These are phyloP conservation scores for Drosophila sp. DNA, from an alignment of 1,140 invertebrate genomes.

Conservation along the genomic window DNA sequence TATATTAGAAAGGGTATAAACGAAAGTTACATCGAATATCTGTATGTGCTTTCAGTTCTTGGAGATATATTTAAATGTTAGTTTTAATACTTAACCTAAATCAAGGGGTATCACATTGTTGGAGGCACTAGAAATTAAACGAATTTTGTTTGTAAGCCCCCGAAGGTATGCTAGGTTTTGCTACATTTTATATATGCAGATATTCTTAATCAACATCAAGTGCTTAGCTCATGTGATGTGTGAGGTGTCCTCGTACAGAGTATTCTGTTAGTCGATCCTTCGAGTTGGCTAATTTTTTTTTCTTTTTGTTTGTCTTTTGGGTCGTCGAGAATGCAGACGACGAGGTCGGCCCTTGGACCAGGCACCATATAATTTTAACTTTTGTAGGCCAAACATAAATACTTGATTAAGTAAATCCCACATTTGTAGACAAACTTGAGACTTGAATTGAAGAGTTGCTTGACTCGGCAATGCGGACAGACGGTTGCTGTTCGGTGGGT, in stretches of 20 bases:
- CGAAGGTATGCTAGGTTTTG: too few species aligned
- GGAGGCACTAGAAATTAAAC: too few species aligned
- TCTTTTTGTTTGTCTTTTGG: slow-evolving; percentile 56
- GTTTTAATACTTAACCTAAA: too few species aligned
- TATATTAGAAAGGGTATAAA: background rate
- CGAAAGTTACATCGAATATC: too few species aligned
- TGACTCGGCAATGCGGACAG: background rate
- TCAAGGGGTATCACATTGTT: too few species aligned
- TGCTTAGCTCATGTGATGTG: too few species aligned
- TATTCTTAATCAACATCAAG: too few species aligned
- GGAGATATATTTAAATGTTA: too few species aligned
- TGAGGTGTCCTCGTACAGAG: slow-evolving; percentile 8
- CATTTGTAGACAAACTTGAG: slow-evolving; percentile 66
- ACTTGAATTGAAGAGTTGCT: slow-evolving; percentile 22
- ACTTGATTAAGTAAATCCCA: slow-evolving; percentile 72
- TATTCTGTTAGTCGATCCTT: slow-evolving; percentile 4
- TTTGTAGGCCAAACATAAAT: slow-evolving; percentile 71
- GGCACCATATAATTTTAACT: slow-evolving; percentile 66
- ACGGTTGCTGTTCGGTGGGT: background rate
- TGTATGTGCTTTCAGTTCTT: too few species aligned
- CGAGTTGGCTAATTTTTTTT: slow-evolving; percentile 7
- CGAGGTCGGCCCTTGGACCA: slow-evolving; percentile 28
- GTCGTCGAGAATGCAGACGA: slow-evolving; percentile 3
- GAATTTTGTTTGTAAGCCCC: too few species aligned
- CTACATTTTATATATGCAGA: too few species aligned